A percentile compares a stretch with the other conserved stretches of the same genome.
These are phyloP conservation scores for Helobdella robusta DNA, from an alignment of 2,888 invertebrate species.

Conservation along the genomic window DNA sequence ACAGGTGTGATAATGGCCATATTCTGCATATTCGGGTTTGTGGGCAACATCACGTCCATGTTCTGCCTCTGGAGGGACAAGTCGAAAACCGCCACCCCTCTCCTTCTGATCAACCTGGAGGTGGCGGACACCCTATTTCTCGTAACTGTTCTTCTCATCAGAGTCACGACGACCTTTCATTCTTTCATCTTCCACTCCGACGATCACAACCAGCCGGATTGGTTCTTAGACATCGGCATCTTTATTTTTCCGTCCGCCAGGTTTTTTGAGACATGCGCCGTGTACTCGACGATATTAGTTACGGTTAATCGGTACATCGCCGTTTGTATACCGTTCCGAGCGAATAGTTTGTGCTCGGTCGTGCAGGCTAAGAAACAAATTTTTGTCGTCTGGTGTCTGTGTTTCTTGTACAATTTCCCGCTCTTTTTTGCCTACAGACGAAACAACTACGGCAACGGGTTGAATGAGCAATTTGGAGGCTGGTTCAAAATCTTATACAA, in stretches of 20 bases:
- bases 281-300: conserved; percentile 36
- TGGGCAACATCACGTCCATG: conserved; percentile 35
- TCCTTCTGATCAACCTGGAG: conserved; percentile 33
- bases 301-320: conserved; percentile 34
- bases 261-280: conserved; percentile 32
- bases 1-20: conserved; percentile 2
- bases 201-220: conserved; percentile 15
- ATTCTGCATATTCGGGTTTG: conserved; percentile 34
- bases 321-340: conserved; percentile 35
- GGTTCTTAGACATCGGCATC: conserved; percentile 31
- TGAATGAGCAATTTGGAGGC: background rate
- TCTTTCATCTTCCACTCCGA: background rate
- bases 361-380: conserved; percentile 33
- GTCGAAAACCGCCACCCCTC: conserved; percentile 36
- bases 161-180: conserved; percentile 31
- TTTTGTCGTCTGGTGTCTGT: conserved; percentile 30
- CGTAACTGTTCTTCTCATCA: conserved; percentile 32
- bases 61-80: conserved; percentile 34
- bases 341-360: conserved; percentile 33
- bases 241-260: conserved; percentile 34
- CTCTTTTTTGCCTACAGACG: conserved; percentile 33
- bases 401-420: conserved; percentile 34
- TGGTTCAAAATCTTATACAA: conserved; percentile 25
- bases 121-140: conserved; percentile 36
- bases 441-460: background rate